These are phyloP conservation scores for Myodes glareolus DNA, from an alignment of 2,113 vertebrate genomes.

Conservation along the genomic window DNA sequence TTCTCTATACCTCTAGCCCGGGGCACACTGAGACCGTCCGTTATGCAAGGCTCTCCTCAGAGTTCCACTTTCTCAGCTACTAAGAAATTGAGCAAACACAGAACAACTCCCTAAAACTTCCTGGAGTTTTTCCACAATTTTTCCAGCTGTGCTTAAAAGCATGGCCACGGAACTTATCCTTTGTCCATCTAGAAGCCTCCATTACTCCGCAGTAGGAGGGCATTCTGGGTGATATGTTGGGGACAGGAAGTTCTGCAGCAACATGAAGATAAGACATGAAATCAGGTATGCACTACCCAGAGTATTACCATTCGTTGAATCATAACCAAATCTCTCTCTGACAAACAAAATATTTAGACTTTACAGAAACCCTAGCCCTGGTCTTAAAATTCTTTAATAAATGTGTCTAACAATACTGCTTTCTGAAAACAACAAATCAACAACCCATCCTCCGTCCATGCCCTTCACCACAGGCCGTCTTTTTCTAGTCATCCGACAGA, in stretches of 20 bases:
- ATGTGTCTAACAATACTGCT: neutral
- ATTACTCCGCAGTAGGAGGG: neutral
- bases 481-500: neutral
- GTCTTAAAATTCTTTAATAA: neutral
- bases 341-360: neutral
- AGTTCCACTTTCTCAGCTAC: neutral
- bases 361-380: neutral
- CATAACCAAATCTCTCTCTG: neutral
- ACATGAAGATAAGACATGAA: neutral
- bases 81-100: neutral
- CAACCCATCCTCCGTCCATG: neutral
- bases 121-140: no score
- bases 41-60: accelerated
- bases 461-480: accelerated
- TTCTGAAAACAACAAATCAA: neutral
- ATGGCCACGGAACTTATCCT: neutral
- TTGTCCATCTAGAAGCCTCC: neutral
- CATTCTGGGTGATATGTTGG: neutral
- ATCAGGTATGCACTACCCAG: no score
- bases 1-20: neutral
- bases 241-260: neutral
- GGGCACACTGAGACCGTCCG: neutral
- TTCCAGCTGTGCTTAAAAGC: accelerated
- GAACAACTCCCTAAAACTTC: neutral
- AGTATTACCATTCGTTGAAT: neutral